phyloP scores from a whole-genome alignment of 2,113 vertebrate species.

The Willisornis vidua region DNA sequence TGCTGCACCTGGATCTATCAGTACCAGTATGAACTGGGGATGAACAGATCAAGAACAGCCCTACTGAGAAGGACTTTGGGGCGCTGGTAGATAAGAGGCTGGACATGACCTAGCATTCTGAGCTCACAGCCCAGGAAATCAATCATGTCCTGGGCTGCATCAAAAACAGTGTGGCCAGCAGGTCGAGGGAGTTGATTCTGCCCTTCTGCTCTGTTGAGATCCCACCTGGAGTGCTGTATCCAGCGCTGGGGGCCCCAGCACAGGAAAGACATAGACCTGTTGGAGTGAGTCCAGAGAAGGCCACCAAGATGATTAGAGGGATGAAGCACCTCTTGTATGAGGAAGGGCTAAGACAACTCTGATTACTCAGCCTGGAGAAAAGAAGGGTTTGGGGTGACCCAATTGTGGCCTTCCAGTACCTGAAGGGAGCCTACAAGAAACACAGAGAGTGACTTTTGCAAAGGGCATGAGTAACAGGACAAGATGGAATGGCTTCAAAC shows the following conservation, averaged over 20 bases:
- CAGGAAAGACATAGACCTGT: neutral
- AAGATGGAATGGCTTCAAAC: neutral
- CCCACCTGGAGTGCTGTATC: neutral
- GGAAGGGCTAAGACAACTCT: neutral
- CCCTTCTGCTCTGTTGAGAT: neutral
- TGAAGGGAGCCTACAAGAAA: neutral
- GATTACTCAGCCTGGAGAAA: neutral
- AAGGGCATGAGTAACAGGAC: neutral
- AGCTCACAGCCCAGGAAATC: neutral
- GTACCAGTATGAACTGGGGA: neutral
- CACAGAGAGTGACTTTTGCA: neutral
- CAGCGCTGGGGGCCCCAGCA: neutral
- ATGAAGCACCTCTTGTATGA: neutral
- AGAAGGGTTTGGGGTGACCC: neutral
- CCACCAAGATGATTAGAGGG: neutral
- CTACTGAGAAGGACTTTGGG: neutral
- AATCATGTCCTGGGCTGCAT: neutral
- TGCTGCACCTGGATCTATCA: neutral
- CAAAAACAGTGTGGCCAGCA: neutral
- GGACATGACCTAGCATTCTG: neutral
- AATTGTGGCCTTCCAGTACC: neutral
- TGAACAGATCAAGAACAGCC: neutral
- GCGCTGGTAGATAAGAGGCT: neutral
- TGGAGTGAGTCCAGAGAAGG: neutral
- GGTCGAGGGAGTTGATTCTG: neutral